These are phyloP conservation scores for Strigops habroptila DNA, from an alignment of 2,113 vertebrate genomes.

Conservation along the genomic window DNA sequence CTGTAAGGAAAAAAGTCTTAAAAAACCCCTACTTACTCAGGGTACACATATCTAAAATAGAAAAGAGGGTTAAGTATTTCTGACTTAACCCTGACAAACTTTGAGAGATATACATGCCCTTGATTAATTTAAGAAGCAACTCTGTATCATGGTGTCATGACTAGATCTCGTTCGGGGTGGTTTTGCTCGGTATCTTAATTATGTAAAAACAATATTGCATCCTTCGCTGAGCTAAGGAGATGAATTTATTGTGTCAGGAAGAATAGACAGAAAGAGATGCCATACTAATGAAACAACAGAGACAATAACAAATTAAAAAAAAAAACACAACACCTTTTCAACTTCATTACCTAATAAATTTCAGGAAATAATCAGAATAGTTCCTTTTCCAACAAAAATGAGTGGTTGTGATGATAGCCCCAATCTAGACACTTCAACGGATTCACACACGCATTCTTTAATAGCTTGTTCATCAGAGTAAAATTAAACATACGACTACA, in stretches of 20 bases:
- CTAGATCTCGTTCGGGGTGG: not conserved
- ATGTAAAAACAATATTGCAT: not conserved
- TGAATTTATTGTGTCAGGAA: conserved; percentile 32
- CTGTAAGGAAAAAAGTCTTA: not conserved
- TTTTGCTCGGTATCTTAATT: not conserved
- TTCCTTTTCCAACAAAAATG: conserved; percentile 55
- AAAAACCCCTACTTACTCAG: not conserved
- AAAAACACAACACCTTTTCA: not conserved
- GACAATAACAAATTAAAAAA: conserved; percentile 26
- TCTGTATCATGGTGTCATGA: not conserved
- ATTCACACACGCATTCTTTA: conserved; percentile 23
- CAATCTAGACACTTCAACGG: not conserved
- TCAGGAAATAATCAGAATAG: conserved; percentile 36
- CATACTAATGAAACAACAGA: conserved; percentile 30
- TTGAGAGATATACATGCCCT: not conserved
- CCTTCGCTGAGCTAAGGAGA: not conserved
- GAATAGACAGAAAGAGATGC: conserved; percentile 27
- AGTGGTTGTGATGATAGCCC: conserved; percentile 29
- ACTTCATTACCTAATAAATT: conserved; percentile 15
- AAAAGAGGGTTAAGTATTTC: not conserved
- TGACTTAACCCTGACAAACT: not conserved
- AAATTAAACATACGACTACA: conserved; percentile 1
- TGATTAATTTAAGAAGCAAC: not conserved
- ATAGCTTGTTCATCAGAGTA: conserved; percentile 12
- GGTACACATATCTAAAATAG: not conserved